Conservation (phyloP, 2,797 vertebrate species). For the Erpetoichthys calabaricus region DNA sequence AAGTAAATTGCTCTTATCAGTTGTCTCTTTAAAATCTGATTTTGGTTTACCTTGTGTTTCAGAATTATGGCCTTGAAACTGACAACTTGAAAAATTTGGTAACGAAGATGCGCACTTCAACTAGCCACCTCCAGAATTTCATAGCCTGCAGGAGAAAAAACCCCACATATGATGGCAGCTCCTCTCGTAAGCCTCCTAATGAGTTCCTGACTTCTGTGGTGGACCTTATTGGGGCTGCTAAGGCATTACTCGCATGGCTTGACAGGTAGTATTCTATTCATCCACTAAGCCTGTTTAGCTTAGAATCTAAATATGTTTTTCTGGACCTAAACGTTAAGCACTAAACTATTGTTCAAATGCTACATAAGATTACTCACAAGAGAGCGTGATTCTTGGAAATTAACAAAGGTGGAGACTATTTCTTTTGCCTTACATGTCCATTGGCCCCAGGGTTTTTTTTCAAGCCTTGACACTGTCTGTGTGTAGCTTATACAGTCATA, state of each 20-base stretch:
- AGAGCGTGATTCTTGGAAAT: too few relatives aligned
- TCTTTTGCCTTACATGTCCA: too few relatives aligned
- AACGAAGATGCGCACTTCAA: constrained; percentile 61
- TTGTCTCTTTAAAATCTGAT: too few relatives aligned
- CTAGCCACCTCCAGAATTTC: constrained; percentile 67
- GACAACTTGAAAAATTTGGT: constrained; percentile 79
- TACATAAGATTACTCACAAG: neutral
- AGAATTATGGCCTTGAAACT: constrained; percentile 85
- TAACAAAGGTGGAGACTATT: too few relatives aligned
- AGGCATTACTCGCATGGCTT: constrained; percentile 76
- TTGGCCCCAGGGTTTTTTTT: too few relatives aligned
- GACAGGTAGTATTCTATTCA: constrained; percentile 56
- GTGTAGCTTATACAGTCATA: too few relatives aligned
- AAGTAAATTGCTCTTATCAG: too few relatives aligned
- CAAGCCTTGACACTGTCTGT: too few relatives aligned
- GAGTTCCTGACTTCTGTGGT: constrained; percentile 84
- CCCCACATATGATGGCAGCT: constrained; percentile 51
- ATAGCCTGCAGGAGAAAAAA: constrained; percentile 64
- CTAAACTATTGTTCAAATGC: neutral
- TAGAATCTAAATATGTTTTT: too few relatives aligned
- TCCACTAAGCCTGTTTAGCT: neutral
- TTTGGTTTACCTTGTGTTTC: constrained; percentile 13
- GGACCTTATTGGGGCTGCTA: constrained; percentile 80
- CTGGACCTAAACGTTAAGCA: too few relatives aligned
- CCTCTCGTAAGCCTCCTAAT: constrained; percentile 70